Evolutionary conservation across 2,797 vertebrate genomes (phyloP), one percentile per base, ranked within the genome.

Genomic region (Scolopax rusticola): DNA sequence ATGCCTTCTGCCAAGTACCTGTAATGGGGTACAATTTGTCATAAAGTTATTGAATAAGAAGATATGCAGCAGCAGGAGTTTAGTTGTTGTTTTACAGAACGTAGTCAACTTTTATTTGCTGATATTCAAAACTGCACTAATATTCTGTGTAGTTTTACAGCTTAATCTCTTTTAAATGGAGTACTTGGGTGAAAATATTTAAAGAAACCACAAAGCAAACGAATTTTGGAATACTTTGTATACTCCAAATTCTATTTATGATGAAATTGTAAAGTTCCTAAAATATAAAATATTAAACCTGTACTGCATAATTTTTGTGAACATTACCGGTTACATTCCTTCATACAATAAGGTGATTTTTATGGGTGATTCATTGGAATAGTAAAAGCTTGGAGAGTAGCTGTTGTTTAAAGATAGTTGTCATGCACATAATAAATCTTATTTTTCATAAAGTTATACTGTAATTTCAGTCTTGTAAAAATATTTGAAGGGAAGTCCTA

Each of bases 131-230:
- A 63, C 15, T 20, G 15, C 7, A 15, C 28, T 90, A 12, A 47
- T 86, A 6, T 60, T 77, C 78, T 87, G 10, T 89, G 60, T 27
- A 60, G 28, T 68, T 96, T 93, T 93, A 90, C 0, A 4, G 8
- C 19, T 86, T 91, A 63, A 80, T 81, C 79, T 94, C 32, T 77
- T 80, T 90, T 71, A 84, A 92, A 84, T 30, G 13, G 53, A 75
- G 13, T 75, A 75, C 64, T 84, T 57, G 28, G 9, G 23, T 48
- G 43, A 91, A 87, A 94, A 86, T 95, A 83, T 85, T 87, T 95
- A 83, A 94, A 87, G 43, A 69, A 94, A 63, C 40, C 17, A 56
- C n/a, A 91, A 69, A 80, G 24, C 15, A 74, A 21, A 71, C 68
- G 36, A 87, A 67, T 91, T 90, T 90, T 24, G 43, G 38, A 84